Evolutionary conservation across 2,113 vertebrate genomes (phyloP).

Genomic region (Ceyx melanurus): DNA sequence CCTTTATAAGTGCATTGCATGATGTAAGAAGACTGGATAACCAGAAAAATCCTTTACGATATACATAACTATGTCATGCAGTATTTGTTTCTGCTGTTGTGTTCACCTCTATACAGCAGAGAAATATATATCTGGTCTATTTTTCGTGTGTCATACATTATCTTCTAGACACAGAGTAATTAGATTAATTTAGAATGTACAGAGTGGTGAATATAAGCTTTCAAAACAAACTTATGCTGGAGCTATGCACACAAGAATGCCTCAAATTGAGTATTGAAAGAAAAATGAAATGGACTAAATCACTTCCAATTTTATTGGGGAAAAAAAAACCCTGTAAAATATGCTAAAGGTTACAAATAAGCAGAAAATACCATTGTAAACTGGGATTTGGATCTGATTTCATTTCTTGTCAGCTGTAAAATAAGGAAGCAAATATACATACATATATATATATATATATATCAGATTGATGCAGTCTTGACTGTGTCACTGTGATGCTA

Average conservation of each 20-base stretch:
- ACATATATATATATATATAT: no score
- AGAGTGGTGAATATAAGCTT: constrained; percentile 5
- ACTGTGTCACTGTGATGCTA: constrained; percentile 37
- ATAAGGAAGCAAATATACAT: not conserved
- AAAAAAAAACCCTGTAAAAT: not conserved
- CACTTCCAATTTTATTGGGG: not conserved
- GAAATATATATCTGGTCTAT: not conserved
- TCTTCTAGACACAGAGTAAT: constrained; percentile 14
- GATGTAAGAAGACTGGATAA: not conserved
- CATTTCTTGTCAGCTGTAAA: constrained; percentile 63
- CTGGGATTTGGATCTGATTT: constrained; percentile 25
- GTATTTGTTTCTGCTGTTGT: not conserved
- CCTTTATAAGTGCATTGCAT: not conserved
- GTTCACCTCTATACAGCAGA: not conserved
- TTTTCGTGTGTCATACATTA: not conserved
- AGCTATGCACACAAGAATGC: not conserved
- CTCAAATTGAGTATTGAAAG: constrained; percentile 26
- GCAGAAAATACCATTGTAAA: not conserved
- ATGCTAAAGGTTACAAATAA: constrained; percentile 2
- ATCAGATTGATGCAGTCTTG: constrained; percentile 34
- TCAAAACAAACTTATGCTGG: not conserved
- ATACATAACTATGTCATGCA: rapidly evolving
- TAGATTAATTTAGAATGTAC: constrained; percentile 5
- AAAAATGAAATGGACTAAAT: constrained; percentile 28
- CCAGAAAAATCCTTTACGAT: not conserved